Base-by-base conservation (phyloP, 1,140 invertebrate genomes). In the Varroa destructor region DNA sequence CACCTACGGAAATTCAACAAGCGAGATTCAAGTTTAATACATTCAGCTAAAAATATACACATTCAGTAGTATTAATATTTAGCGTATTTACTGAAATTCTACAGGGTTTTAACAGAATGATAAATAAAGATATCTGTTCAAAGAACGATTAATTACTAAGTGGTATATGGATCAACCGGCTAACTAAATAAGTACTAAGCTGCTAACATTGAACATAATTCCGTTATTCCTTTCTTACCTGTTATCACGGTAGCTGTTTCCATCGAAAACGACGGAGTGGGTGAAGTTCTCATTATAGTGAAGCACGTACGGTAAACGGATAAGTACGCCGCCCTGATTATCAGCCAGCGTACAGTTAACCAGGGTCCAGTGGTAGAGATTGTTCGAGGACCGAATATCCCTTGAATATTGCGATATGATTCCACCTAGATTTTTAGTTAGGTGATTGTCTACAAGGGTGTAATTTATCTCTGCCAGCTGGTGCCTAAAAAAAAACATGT, bases 241-340 rank as follows among this genome's bases (percentile, higher is more conserved):
- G 64, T 97, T 98, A 73, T 86, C 83, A 43, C 85, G 81, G 85
- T 95, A 91, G 0, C 87, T 88, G 74, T 91, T 91, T 75, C 96
- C 91, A 70, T 86, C 84, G 75, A 95, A 85, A 76, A 86, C 88
- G 40, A 96, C 82, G 0, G 89, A 87, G 79, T 97, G 93, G 0
- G 91, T 93, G 75, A 90, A 91, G 77, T 94, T 94, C 79, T 93
- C 90, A 77, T 93, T 89, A 75, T 95, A 93, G 75, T 94, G 87
- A 89, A 91, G 95, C 8, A 94, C 90, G 77, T 95, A 95, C 0
- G 93, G 93, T 12, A 97, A 78, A 0, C 84, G 83, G 1, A 97
- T 81, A 77, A 91, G 86, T 73, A 97, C 87, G 25, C 92, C 93
- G 40, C 89, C 89, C 46, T 84, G 83, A 78, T 97, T 97, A 74